Evolutionary conservation across 2,113 vertebrate genomes (phyloP).

Genomic region (Sphyrna mokarran): DNA sequence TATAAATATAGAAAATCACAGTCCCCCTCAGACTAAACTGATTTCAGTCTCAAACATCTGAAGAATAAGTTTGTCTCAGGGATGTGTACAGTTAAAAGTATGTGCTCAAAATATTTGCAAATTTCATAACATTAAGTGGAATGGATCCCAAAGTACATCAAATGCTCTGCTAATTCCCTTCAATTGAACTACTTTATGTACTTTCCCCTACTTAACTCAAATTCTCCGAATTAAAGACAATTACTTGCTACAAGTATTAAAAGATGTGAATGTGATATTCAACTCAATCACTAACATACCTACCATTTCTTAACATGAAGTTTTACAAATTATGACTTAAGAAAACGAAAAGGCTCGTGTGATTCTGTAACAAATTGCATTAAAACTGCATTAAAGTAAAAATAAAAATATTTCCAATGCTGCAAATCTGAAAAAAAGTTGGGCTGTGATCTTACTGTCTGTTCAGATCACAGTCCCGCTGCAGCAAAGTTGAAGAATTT

Average conservation of each 20-base stretch:
- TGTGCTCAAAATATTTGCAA: not conserved
- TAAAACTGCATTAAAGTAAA: not conserved
- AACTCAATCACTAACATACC: not conserved
- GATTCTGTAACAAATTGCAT: not conserved
- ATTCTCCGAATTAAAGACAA: not conserved
- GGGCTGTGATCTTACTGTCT: too few species aligned
- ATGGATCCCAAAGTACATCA: not conserved
- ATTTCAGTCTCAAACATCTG: slow-evolving; percentile 20
- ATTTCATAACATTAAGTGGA: slow-evolving; percentile 17
- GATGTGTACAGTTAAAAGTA: slow-evolving; percentile 10
- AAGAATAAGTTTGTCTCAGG: slow-evolving; percentile 12
- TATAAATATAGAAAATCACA: not conserved
- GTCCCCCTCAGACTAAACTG: not conserved
- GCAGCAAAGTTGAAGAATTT: too few species aligned
- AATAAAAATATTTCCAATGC: not conserved
- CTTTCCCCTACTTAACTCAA: not conserved
- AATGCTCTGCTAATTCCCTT: slow-evolving; percentile 7
- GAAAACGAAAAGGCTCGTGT: not conserved
- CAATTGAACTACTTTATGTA: not conserved
- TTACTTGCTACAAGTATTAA: not conserved
- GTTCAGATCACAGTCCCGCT: too few species aligned
- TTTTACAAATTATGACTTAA: not conserved
- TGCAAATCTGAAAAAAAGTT: not conserved
- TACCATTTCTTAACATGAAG: not conserved
- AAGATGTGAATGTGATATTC: not conserved